Evolutionary conservation across 1,140 invertebrate species (phyloP).

Genomic region (Drosophila erecta): DNA sequence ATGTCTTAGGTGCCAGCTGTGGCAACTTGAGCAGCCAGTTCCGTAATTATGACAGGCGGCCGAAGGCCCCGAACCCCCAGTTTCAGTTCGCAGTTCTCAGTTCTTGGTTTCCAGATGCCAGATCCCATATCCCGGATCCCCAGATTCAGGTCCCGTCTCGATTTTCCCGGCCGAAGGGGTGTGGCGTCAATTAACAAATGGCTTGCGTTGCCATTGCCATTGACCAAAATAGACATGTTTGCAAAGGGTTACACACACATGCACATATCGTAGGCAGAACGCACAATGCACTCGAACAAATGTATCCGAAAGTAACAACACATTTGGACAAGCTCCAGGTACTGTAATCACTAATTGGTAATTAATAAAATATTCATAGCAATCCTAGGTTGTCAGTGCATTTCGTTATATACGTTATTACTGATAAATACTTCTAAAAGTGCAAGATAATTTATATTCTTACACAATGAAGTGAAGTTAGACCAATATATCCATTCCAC

Average conservation of each 20-base stretch:
- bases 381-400: no score
- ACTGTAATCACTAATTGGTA: no score
- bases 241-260: conserved; percentile 35
- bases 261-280: conserved; percentile 2
- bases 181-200: conserved; percentile 67
- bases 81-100: background rate
- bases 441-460: no score
- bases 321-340: no score
- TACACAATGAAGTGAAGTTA: no score
- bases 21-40: conserved; percentile 55
- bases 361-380: no score
- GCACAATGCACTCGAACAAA: conserved; percentile 11
- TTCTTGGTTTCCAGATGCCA: conserved; percentile 2
- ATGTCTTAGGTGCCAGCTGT: conserved; percentile 37
- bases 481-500: no score
- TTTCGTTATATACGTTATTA: no score
- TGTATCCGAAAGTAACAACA: background rate
- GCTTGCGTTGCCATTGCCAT: conserved; percentile 31
- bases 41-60: conserved; percentile 66
- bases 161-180: conserved; percentile 34
- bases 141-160: conserved; percentile 18
- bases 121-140: conserved; percentile 14
- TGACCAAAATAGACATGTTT: conserved; percentile 57
- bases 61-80: conserved; percentile 18
- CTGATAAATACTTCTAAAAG: no score